A percentile compares a stretch with the other conserved stretches of the same genome.
Conservation (phyloP, 2,113 vertebrate genomes). For the Trinectes maculatus region DNA sequence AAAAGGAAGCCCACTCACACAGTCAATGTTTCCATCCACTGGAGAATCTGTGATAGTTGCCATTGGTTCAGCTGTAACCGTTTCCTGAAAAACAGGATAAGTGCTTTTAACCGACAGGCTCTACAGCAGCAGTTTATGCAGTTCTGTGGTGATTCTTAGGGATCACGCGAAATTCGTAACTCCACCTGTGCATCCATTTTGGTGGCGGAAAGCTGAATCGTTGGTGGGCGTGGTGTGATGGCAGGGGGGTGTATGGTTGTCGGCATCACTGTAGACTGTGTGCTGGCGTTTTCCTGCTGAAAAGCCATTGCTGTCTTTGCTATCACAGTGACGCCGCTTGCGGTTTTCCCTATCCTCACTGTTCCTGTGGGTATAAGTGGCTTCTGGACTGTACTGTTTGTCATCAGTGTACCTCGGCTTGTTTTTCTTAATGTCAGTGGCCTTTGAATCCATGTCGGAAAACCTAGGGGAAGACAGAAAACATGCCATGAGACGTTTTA, state of each 20-base stretch:
- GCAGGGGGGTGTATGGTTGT: slow-evolving; percentile 6
- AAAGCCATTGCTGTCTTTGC: slow-evolving; percentile 18
- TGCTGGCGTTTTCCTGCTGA: slow-evolving; percentile 37
- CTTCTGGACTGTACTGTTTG: slow-evolving; percentile 51
- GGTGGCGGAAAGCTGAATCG: slow-evolving; percentile 37
- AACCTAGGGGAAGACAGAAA: slow-evolving; percentile 60
- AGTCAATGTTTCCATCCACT: slow-evolving; percentile 53
- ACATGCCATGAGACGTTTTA: rapidly evolving
- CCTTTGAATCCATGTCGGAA: slow-evolving; percentile 80
- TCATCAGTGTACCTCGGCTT: slow-evolving; percentile 76
- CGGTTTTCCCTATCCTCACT: slow-evolving; percentile 65
- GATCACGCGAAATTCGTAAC: neutral
- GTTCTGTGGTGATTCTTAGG: neutral
- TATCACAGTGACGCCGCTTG: slow-evolving; percentile 57
- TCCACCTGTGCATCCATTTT: slow-evolving; percentile 76
- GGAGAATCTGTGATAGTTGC: slow-evolving; percentile 57
- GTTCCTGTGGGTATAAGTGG: slow-evolving; percentile 30
- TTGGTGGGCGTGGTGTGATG: slow-evolving; percentile 20
- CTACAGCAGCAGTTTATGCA: neutral
- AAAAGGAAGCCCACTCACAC: slow-evolving; percentile 47
- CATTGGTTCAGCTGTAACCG: slow-evolving; percentile 59
- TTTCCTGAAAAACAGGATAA: slow-evolving; percentile 58
- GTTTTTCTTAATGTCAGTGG: slow-evolving; percentile 85
- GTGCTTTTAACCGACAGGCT: neutral
- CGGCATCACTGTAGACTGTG: neutral